Conservation (phyloP, 2,888 invertebrate genomes). For the Coecobrya sp. region DNA sequence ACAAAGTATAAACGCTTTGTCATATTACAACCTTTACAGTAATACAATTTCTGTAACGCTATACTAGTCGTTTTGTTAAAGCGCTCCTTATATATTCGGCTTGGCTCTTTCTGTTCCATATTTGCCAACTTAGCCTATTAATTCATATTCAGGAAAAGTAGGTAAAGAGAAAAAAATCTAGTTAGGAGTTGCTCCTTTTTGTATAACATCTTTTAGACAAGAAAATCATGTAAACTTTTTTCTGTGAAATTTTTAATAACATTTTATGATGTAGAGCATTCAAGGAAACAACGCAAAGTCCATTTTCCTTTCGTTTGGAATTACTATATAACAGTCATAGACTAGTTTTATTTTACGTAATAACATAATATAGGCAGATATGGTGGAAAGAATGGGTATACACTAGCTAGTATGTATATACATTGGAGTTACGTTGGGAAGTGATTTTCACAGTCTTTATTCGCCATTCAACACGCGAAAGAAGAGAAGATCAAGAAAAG, state of each 20-base stretch:
- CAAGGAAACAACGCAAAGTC: conserved; percentile 5
- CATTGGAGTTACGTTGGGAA: conserved; percentile 18
- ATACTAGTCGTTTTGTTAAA: not conserved
- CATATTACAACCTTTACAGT: conserved; percentile 13
- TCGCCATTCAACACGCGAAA: conserved; percentile 27
- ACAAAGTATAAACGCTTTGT: not conserved
- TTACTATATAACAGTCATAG: not conserved
- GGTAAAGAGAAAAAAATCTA: conserved; percentile 21
- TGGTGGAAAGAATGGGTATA: not conserved
- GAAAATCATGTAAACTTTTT: conserved; percentile 34
- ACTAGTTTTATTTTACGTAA: not conserved
- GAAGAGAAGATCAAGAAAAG: conserved; percentile 27
- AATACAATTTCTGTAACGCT: conserved; percentile 29
- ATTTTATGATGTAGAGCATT: conserved; percentile 28
- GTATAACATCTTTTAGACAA: not conserved
- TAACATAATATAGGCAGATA: not conserved
- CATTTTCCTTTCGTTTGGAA: not conserved
- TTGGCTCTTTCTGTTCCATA: not conserved
- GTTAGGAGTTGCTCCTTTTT: conserved; percentile 12
- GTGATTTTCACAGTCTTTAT: conserved; percentile 21
- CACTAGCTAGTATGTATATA: not conserved
- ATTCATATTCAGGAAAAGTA: conserved; percentile 43
- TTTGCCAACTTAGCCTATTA: conserved; percentile 33
- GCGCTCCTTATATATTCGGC: not conserved
- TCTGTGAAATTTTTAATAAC: conserved; percentile 43